phyloP scores from a whole-genome alignment of 2,888 invertebrate genomes.

The Eupithecia abbreviata region DNA sequence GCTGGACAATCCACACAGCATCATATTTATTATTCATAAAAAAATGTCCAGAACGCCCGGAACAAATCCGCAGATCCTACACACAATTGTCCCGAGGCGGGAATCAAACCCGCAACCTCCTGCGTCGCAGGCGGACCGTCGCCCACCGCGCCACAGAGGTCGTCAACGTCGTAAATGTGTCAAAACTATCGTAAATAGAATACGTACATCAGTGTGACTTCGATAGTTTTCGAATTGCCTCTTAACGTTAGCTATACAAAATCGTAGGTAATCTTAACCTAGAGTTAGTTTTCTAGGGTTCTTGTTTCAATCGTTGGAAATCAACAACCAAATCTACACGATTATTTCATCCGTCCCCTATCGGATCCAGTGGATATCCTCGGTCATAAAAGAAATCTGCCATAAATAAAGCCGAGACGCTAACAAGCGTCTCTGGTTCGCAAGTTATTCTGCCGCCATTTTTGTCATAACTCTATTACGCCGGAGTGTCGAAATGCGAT shows the following conservation, averaged over 20 bases:
- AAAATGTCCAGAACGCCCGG: no score
- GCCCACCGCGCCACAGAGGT: no score
- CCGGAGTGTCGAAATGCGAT: constrained; percentile 78
- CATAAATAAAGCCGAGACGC: constrained; percentile 83
- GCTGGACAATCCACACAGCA: no score
- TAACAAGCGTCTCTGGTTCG: constrained; percentile 84
- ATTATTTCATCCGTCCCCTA: constrained; percentile 58
- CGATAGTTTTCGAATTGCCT: no score
- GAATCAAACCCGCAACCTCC: no score
- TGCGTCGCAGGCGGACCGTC: no score
- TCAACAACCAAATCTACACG: constrained; percentile 48
- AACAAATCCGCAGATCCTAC: no score
- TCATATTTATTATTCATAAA: no score
- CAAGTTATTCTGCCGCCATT: constrained; percentile 80
- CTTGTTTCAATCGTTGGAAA: constrained; percentile 10
- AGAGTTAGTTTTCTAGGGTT: background rate
- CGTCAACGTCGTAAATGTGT: no score
- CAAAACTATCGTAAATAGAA: no score
- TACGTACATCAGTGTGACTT: background rate
- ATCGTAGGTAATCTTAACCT: background rate
- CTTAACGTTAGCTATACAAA: no score
- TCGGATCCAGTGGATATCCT: constrained; percentile 68
- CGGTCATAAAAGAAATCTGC: constrained; percentile 83
- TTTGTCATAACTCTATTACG: constrained; percentile 82
- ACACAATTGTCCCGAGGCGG: no score